phyloP scores from a whole-genome alignment of 2,888 invertebrate species.

The Cheilosia vulpina region DNA sequence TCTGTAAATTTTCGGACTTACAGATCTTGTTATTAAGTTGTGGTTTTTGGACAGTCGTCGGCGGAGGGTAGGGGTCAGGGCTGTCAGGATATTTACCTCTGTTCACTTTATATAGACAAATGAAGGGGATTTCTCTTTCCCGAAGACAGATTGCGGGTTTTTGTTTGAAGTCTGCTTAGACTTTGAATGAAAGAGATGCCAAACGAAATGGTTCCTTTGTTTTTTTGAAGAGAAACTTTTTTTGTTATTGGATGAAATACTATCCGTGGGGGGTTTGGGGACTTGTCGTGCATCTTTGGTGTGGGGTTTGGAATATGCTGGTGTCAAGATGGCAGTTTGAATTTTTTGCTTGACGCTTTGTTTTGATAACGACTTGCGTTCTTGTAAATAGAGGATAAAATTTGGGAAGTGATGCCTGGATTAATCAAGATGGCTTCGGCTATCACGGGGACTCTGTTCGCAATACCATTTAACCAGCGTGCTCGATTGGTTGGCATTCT shows the following conservation, averaged over 20 bases:
- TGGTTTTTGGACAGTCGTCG: slow-evolving; percentile 11
- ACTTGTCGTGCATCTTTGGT: slow-evolving; percentile 1
- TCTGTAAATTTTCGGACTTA: slow-evolving; percentile 69
- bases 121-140: slow-evolving; percentile 29
- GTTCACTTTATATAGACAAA: slow-evolving; percentile 46
- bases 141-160: slow-evolving; percentile 52
- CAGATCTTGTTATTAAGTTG: slow-evolving; percentile 70
- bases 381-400: too few relatives aligned
- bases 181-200: slow-evolving; percentile 43
- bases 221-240: slow-evolving; percentile 29
- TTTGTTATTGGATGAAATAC: slow-evolving; percentile 35
- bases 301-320: not conserved
- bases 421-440: too few relatives aligned
- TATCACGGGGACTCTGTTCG: too few relatives aligned
- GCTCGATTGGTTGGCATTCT: too few relatives aligned
- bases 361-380: not conserved
- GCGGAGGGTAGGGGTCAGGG: not conserved
- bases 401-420: too few relatives aligned
- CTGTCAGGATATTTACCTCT: slow-evolving; percentile 53
- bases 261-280: slow-evolving; percentile 4
- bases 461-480: too few relatives aligned
- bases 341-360: not conserved
- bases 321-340: not conserved
- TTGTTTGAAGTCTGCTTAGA: slow-evolving; percentile 60
- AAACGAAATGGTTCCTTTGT: slow-evolving; percentile 53